Percentiles rank a stretch among this genome's conserved stretches.
phyloP scores from a whole-genome alignment of 2,888 invertebrate species.

The Phyto melanocephala region DNA sequence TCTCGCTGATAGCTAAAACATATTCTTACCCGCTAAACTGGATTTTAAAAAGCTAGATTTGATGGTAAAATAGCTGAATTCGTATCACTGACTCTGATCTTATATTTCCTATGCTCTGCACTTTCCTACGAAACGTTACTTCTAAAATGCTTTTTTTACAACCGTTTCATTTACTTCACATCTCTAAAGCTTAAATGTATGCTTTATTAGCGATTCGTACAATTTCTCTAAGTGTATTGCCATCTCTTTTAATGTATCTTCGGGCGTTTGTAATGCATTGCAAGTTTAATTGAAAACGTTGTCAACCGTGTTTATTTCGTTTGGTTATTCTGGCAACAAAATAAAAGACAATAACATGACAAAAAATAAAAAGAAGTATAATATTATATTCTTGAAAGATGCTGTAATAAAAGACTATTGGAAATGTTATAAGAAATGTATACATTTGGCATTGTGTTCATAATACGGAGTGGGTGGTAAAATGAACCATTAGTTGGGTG shows the following conservation, averaged over 20 bases:
- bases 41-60: too few species aligned
- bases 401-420: neutral
- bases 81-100: too few species aligned
- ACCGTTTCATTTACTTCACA: too few species aligned
- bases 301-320: slow-evolving; percentile 22
- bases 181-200: too few species aligned
- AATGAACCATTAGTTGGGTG: too few species aligned
- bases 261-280: neutral
- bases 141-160: too few species aligned
- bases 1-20: too few species aligned
- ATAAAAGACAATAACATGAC: neutral
- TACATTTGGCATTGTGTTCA: neutral
- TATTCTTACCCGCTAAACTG: too few species aligned
- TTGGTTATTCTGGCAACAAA: neutral
- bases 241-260: neutral
- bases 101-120: too few species aligned
- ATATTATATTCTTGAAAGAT: neutral
- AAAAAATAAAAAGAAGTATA: neutral
- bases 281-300: slow-evolving; percentile 24
- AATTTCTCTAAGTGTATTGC: neutral
- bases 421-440: neutral
- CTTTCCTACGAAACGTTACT: too few species aligned
- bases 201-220: too few species aligned
- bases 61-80: too few species aligned
- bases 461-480: neutral